Evolutionary conservation across 2,888 invertebrate genomes (phyloP).

Genomic region (Pseudanteris insignis): DNA sequence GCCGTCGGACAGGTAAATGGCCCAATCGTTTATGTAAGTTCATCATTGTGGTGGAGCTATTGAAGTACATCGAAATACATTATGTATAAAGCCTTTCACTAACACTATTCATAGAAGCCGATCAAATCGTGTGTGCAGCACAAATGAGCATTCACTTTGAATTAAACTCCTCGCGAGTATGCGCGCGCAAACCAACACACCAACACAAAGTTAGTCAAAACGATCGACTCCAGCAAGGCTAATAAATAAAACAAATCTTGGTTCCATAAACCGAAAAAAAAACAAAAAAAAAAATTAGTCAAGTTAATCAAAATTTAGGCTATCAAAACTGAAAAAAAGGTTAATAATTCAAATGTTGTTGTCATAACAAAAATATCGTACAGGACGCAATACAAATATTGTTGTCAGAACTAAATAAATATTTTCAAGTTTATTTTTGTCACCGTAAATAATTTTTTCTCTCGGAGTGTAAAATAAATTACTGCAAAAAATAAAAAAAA

Average conservation of each 20-base stretch:
- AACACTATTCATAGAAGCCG: conserved; percentile 27
- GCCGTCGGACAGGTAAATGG: conserved; percentile 18
- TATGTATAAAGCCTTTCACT: conserved; percentile 34
- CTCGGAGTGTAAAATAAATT: no score
- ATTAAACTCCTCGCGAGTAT: conserved; percentile 20
- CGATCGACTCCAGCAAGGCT: background rate
- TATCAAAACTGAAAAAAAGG: no score
- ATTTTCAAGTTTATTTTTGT: no score
- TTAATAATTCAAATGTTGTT: no score
- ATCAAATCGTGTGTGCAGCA: conserved; percentile 20
- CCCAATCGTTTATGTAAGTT: conserved; percentile 19
- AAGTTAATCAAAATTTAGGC: background rate
- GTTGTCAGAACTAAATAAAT: no score
- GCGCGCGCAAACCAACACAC: background rate
- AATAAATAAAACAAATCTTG: no score
- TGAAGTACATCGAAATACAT: conserved; percentile 15
- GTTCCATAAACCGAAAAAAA: background rate
- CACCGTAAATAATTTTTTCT: no score
- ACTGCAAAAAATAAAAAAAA: no score
- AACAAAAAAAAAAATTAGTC: background rate
- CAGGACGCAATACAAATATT: no score
- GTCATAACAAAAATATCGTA: no score
- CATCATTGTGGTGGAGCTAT: conserved; percentile 11
- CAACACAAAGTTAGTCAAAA: background rate
- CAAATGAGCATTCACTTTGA: conserved; percentile 29